Percentiles rank a stretch among this genome's conserved stretches.
Evolutionary conservation across 2,888 invertebrate species (phyloP).

Genomic region (Petrolisthes cinctipes): DNA sequence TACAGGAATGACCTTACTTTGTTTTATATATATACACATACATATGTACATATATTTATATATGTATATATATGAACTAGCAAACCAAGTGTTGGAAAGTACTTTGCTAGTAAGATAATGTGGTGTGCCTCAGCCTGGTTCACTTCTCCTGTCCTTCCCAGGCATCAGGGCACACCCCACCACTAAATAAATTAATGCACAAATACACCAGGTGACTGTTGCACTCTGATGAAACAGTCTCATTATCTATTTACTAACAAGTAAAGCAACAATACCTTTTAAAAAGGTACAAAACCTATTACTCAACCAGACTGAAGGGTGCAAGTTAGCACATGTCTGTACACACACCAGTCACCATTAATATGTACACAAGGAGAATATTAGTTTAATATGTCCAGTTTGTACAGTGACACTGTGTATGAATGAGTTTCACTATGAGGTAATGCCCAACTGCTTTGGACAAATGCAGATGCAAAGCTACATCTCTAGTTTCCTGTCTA

Average conservation of each 20-base stretch:
- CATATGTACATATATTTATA: conserved; percentile 20
- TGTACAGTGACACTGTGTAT: conserved; percentile 59
- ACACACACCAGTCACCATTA: conserved; percentile 46
- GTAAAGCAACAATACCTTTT: conserved; percentile 58
- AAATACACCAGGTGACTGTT: conserved; percentile 32
- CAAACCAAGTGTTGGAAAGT: not conserved
- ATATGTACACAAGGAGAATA: conserved; percentile 51
- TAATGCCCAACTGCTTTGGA: conserved; percentile 56
- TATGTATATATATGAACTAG: not conserved
- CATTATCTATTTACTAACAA: conserved; percentile 43
- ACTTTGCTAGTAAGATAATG: not conserved
- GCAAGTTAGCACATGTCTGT: conserved; percentile 49
- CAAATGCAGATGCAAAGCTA: conserved; percentile 58
- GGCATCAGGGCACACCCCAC: not conserved
- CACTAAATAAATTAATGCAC: conserved; percentile 49
- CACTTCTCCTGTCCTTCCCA: not conserved
- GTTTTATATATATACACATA: conserved; percentile 8
- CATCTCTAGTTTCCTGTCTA: conserved; percentile 34
- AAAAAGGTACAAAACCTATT: conserved; percentile 51
- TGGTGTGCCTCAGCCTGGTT: not conserved
- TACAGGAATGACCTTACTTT: conserved; percentile 26
- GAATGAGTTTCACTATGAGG: conserved; percentile 61
- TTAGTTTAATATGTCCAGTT: conserved; percentile 51
- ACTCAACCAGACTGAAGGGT: conserved; percentile 44
- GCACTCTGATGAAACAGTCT: conserved; percentile 23